Conservation (phyloP, 2,113 vertebrate genomes). For the Chionodraco myersi region DNA sequence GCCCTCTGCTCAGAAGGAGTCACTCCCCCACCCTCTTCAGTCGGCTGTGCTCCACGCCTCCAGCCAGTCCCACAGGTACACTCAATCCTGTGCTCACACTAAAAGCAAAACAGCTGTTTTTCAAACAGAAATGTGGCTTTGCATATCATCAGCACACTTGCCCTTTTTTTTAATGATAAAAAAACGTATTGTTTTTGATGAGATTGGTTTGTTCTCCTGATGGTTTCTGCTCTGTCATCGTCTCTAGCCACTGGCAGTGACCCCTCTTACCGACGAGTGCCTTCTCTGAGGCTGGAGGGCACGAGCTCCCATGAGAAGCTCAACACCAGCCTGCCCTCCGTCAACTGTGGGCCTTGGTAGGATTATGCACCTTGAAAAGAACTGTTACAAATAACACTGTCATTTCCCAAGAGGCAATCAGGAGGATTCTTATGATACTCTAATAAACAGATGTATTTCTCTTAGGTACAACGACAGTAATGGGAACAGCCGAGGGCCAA, state of each 20-base stretch:
- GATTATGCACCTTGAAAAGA: not conserved
- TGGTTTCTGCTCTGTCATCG: not conserved
- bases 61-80: conserved; percentile 86
- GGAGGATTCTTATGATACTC: too few species aligned
- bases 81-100: not conserved
- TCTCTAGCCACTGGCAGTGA: conserved; percentile 79
- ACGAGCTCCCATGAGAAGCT: conserved; percentile 92
- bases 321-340: conserved; percentile 95
- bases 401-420: not conserved
- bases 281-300: conserved; percentile 88
- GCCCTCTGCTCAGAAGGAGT: conserved; percentile 94
- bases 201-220: not conserved
- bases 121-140: not conserved
- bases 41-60: conserved; percentile 89
- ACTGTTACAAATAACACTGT: not conserved
- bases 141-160: not conserved
- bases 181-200: not conserved
- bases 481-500: conserved; percentile 74
- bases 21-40: conserved; percentile 91
- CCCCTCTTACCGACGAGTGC: conserved; percentile 83
- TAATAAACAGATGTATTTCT: not conserved
- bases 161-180: not conserved
- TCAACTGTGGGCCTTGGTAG: conserved; percentile 89
- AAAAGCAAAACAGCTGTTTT: not conserved
- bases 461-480: conserved; percentile 85